Evolutionary conservation across 1,140 invertebrate genomes (phyloP).

Genomic region (Epicauta chinensis): DNA sequence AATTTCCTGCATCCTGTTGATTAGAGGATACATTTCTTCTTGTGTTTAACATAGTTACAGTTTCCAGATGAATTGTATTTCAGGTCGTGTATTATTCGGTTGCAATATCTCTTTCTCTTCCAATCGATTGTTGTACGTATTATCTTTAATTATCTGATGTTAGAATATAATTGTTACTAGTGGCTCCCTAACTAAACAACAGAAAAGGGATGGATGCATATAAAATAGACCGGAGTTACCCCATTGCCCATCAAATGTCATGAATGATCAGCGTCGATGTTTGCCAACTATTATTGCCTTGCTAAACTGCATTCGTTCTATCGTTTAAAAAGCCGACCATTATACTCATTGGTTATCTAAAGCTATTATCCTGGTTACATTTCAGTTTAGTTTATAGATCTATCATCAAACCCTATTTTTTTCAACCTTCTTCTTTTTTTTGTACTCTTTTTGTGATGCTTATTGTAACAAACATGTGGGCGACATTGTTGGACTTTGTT

Average conservation of each 20-base stretch:
- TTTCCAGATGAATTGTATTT: too few relatives aligned
- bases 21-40: too few relatives aligned
- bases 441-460: too few relatives aligned
- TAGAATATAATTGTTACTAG: conserved; percentile 10
- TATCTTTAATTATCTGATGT: conserved; percentile 11
- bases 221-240: neutral
- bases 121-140: neutral
- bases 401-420: too few relatives aligned
- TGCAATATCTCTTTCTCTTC: too few relatives aligned
- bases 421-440: too few relatives aligned
- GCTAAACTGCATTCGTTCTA: conserved; percentile 21
- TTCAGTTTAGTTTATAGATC: neutral
- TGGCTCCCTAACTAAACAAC: conserved; percentile 1
- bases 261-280: conserved; percentile 18
- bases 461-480: too few relatives aligned
- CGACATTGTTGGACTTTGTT: too few relatives aligned
- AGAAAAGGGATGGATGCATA: neutral
- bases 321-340: conserved; percentile 24
- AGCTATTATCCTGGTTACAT: conserved; percentile 7
- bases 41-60: too few relatives aligned
- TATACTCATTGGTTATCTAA: conserved; percentile 17
- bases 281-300: conserved; percentile 26
- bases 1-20: too few relatives aligned
- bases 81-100: too few relatives aligned
- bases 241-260: conserved; percentile 17